Evolutionary conservation across 2,888 invertebrate species (phyloP).

Genomic region (Latheticus oryzae): DNA sequence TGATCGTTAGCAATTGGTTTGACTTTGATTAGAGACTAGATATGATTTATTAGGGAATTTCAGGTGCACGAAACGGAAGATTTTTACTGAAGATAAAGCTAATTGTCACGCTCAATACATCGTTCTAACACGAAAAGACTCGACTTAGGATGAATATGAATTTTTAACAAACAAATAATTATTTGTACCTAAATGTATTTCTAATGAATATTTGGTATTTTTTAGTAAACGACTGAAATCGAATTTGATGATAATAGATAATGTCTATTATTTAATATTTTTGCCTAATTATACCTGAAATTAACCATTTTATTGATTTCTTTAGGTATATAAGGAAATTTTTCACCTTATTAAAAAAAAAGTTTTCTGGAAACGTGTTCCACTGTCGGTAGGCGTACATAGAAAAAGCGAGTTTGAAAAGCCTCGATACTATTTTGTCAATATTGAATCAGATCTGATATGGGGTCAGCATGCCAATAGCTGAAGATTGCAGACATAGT

Average conservation of each 20-base stretch:
- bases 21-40: constrained; percentile 30
- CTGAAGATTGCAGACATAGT: constrained; percentile 24
- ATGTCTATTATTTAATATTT: too few relatives aligned
- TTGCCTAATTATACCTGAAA: too few relatives aligned
- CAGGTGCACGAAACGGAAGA: constrained; percentile 30
- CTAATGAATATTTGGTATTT: constrained; percentile 24
- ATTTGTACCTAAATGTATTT: constrained; percentile 20
- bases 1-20: constrained; percentile 6
- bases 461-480: constrained; percentile 26
- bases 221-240: too few relatives aligned
- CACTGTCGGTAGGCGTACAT: constrained; percentile 4
- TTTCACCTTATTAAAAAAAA: too few relatives aligned
- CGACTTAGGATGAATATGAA: constrained; percentile 9
- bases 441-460: constrained; percentile 28
- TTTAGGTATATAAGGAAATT: too few relatives aligned
- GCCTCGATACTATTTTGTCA: constrained; percentile 23
- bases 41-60: constrained; percentile 24
- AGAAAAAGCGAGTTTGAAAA: constrained; percentile 4
- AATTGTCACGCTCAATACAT: constrained; percentile 37
- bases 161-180: constrained; percentile 26
- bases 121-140: constrained; percentile 15
- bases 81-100: constrained; percentile 30
- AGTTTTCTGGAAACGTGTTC: not conserved
- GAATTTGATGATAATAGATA: too few relatives aligned
- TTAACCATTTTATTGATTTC: too few relatives aligned